These are phyloP conservation scores for Leptopilina clavipes DNA, from an alignment of 1,140 invertebrate species.

Conservation along the genomic window DNA sequence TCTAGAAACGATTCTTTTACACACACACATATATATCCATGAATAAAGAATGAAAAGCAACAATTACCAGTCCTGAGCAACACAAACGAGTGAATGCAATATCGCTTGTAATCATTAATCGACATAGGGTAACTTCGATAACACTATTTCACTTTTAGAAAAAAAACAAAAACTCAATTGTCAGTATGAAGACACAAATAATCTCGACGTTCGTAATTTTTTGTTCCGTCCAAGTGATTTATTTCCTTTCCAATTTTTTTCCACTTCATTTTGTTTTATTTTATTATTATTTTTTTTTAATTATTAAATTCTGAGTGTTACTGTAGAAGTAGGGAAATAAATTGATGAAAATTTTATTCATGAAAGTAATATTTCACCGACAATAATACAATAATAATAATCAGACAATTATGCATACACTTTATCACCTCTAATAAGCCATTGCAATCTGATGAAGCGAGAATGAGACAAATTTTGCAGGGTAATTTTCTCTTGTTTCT, in stretches of 20 bases:
- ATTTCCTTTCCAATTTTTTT: too few species aligned
- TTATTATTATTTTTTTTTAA: too few species aligned
- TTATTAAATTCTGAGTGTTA: too few species aligned
- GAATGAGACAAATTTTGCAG: slow-evolving; percentile 1
- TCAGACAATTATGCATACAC: not conserved
- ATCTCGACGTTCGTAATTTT: not conserved
- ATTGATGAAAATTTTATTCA: too few species aligned
- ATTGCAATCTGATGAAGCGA: slow-evolving; percentile 1
- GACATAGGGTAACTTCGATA: not conserved
- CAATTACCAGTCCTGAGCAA: not conserved
- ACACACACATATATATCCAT: slow-evolving; percentile 48
- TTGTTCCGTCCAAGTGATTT: too few species aligned
- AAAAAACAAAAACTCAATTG: not conserved
- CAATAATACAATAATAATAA: not conserved
- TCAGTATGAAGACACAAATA: slow-evolving; percentile 13
- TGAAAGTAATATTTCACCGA: not conserved
- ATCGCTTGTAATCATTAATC: slow-evolving; percentile 17
- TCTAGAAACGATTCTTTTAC: slow-evolving; percentile 65
- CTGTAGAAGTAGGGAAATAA: too few species aligned
- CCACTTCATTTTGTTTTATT: too few species aligned
- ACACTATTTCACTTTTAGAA: not conserved
- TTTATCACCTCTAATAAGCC: slow-evolving; percentile 14
- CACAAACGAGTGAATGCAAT: not conserved
- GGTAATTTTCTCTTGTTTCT: slow-evolving; percentile 14
- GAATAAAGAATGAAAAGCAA: slow-evolving; percentile 36